Percentiles rank a stretch among this genome's conserved stretches.
Evolutionary conservation across 2,888 invertebrate genomes (phyloP).

Genomic region (Napeogenes sylphis): DNA sequence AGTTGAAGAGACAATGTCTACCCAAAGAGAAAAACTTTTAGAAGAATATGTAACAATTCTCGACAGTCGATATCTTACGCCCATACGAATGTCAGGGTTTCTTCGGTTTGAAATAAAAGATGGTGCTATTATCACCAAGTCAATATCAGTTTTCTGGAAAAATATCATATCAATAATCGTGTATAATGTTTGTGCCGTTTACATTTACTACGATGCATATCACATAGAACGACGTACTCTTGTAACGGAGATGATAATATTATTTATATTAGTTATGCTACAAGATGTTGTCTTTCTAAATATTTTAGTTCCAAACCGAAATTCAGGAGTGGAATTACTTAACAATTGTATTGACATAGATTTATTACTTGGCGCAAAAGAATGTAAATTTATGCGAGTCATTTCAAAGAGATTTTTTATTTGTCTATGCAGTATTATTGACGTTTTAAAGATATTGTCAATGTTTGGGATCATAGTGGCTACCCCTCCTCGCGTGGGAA

Average conservation of each 20-base stretch:
- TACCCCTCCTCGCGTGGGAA: not conserved
- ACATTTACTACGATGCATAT: not conserved
- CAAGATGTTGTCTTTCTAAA: not conserved
- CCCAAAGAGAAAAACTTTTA: slow-evolving; percentile 2
- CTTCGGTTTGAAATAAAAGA: slow-evolving; percentile 1
- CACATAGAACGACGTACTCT: not conserved
- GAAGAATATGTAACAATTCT: not conserved
- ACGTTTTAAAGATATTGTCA: not conserved
- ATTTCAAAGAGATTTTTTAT: not conserved
- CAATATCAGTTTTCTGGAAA: not conserved
- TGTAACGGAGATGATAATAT: not conserved
- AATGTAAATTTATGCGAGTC: not conserved
- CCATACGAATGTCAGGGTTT: slow-evolving; percentile 1
- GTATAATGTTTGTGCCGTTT: not conserved
- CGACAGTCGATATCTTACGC: not conserved
- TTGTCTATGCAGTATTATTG: not conserved
- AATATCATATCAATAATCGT: not conserved
- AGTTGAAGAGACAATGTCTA: not conserved
- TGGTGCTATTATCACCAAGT: not conserved
- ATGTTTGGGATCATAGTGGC: not conserved
- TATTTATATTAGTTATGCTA: not conserved
- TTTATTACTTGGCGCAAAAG: not conserved
- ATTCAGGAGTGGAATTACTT: slow-evolving; percentile 1
- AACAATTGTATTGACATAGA: slow-evolving; percentile 3
- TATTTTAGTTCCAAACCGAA: not conserved